Evolutionary conservation across 1,140 invertebrate genomes (phyloP), one percentile per base, ranked within the genome.

Genomic region (Neoseiulus cucumeris): DNA sequence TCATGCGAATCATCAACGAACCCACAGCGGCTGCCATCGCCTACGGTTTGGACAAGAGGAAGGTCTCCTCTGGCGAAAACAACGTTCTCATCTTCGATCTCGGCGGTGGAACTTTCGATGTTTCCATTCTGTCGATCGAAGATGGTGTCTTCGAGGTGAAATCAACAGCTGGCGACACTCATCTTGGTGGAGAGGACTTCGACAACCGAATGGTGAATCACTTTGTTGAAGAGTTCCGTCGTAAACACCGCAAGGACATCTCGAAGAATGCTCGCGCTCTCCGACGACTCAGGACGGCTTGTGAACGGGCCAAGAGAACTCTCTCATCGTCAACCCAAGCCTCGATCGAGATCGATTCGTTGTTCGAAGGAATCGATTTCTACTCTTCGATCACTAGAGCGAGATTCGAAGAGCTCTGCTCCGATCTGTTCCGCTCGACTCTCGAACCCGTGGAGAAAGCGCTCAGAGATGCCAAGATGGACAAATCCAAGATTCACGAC

Each of bases 171-270:
- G 73, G 73, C 9, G 76, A 77, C 51, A 77, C 75, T 69, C 91
- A 96, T 76, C 82, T 97, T 76, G 93, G 93, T 72, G 93, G 93
- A 68, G 91, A 96, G 79, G 93, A 97, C 78, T 97, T 98, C 73
- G 91, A 94, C 75, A 88, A 91, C 74, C 80, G 91, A 44, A 87
- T 97, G 83, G 90, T 96, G 22, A 91, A 88, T 72, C 89, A 94
- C 77, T 95, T 95, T 71, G 85, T 72, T 1, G 67, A 74, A 65
- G 74, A 76, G 67, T 76, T 76, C 68, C 67, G 72, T 28, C 68
- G 74, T 28, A 75, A 75, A 45, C 64, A 74, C 65, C 69, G 71
- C 17, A 74, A 72, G 66, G 73, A 76, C 66, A 59, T 76, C 4
- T 69, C 66, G 25, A 39, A 72, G 67, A 66, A 55, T 67, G 64